phyloP scores from a whole-genome alignment of 2,888 invertebrate genomes.

The Oxyteleia sp. region DNA sequence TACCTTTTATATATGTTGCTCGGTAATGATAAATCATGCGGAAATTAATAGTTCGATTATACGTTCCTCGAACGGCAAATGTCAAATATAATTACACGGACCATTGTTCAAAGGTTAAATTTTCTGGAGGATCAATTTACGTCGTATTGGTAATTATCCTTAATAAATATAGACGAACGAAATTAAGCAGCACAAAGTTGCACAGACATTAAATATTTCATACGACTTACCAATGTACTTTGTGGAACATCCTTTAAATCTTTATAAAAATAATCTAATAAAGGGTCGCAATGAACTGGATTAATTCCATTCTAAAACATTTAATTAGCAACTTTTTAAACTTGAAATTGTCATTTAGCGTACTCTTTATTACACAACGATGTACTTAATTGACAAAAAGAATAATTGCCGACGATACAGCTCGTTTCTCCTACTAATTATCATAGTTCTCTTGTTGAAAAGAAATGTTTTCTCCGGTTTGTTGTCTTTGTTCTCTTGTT shows the following conservation, averaged over 20 bases:
- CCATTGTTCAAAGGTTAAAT: background rate
- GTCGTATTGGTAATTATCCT: too few relatives aligned
- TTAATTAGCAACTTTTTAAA: background rate
- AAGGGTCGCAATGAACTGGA: too few relatives aligned
- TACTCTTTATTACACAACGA: background rate
- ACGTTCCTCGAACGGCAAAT: background rate
- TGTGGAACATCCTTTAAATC: too few relatives aligned
- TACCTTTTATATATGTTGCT: too few relatives aligned
- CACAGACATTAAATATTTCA: too few relatives aligned
- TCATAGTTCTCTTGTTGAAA: constrained; percentile 1
- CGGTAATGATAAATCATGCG: background rate
- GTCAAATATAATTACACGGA: background rate
- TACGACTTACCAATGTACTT: too few relatives aligned
- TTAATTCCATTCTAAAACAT: background rate
- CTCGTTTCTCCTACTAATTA: constrained; percentile 11
- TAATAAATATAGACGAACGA: too few relatives aligned
- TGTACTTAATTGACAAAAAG: constrained; percentile 9
- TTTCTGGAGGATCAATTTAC: background rate
- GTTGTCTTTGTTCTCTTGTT: constrained; percentile 13
- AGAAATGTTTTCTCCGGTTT: constrained; percentile 13
- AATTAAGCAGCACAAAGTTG: too few relatives aligned
- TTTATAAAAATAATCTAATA: too few relatives aligned
- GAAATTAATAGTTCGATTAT: constrained; percentile 5
- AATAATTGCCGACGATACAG: background rate
- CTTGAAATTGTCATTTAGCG: background rate